Evolutionary conservation across 1,140 invertebrate species (phyloP), one percentile per base, ranked within the genome.

Genomic region (Papilio machaon): DNA sequence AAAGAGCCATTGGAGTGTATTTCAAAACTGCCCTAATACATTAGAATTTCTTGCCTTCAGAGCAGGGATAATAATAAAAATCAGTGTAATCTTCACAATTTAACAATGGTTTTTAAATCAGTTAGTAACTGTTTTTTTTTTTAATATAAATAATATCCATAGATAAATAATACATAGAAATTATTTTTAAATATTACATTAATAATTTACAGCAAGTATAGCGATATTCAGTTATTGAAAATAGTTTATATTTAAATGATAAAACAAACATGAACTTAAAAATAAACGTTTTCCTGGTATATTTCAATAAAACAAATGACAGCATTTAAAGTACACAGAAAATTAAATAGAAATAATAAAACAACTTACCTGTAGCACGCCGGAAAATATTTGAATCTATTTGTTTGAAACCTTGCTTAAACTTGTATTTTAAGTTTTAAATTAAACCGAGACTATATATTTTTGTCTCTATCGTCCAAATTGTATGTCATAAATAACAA

Each of bases 401-500:
- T 54, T 76, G 47, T 76, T 52, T 76, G 46, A 76, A 76, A 54
- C 19, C 11, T 46, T 9, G n/a, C 43, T 19, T 19, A 43, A 9
- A 73, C 73, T 73, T 47, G n/a, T 47, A 73, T 43, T 47, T 73
- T 73, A 73, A 46, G 15, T 30, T 64, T 70, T 73, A 73, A 73
- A 23, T 73, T 10, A 47, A 73, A 70, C 11, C 30, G 30, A 70
- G 35, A 70, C 35, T 64, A 70, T 13, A 15, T 35, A 35, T 70
- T 67, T 23, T 35, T 30, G 23, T 67, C 23, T 13, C 60, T 30
- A 46, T 47, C 19, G 73, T 75, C 38, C 30, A 54, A 76, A 76
- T 49, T 76, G 23, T n/a, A 10, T 54, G 46, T 76, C 7, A 43
- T 3, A 43, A 43, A 1, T 43, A 0, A 43, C 38, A 43, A 43